Evolutionary conservation across 1,140 invertebrate genomes (phyloP).

Genomic region (Panulirus ornatus): DNA sequence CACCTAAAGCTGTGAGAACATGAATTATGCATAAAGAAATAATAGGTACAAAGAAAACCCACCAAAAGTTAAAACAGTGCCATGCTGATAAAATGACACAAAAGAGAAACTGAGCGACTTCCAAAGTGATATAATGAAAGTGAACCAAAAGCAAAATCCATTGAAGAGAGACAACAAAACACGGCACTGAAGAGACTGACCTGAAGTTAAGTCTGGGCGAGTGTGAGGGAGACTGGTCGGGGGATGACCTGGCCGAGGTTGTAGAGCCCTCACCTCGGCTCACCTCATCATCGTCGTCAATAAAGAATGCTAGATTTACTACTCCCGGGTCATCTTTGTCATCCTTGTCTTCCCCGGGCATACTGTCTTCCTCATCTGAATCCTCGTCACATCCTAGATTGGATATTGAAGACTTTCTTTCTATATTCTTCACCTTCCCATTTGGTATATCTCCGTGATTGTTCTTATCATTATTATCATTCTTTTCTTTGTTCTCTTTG

Average conservation of each 20-base stretch:
- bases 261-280: slow-evolving; percentile 48
- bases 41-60: not conserved
- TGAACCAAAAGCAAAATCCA: too few species aligned
- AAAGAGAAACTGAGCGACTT: too few species aligned
- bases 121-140: too few species aligned
- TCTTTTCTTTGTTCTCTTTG: not conserved
- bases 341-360: slow-evolving; percentile 66
- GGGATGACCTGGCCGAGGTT: slow-evolving; percentile 64
- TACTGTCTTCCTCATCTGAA: slow-evolving; percentile 42
- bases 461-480: slow-evolving; percentile 5
- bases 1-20: too few species aligned
- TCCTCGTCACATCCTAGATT: slow-evolving; percentile 58
- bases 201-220: slow-evolving; percentile 54
- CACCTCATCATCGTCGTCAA: slow-evolving; percentile 60
- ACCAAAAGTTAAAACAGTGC: too few species aligned
- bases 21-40: not conserved
- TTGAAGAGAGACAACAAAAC: too few species aligned
- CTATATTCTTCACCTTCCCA: slow-evolving; percentile 28
- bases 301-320: slow-evolving; percentile 54
- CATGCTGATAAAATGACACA: too few species aligned
- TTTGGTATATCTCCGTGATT: slow-evolving; percentile 16
- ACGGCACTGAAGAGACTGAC: not conserved
- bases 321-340: slow-evolving; percentile 62
- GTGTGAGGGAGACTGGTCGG: slow-evolving; percentile 39
- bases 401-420: slow-evolving; percentile 28